Conservation (phyloP, 2,888 invertebrate genomes). For the Nycteola revayana region DNA sequence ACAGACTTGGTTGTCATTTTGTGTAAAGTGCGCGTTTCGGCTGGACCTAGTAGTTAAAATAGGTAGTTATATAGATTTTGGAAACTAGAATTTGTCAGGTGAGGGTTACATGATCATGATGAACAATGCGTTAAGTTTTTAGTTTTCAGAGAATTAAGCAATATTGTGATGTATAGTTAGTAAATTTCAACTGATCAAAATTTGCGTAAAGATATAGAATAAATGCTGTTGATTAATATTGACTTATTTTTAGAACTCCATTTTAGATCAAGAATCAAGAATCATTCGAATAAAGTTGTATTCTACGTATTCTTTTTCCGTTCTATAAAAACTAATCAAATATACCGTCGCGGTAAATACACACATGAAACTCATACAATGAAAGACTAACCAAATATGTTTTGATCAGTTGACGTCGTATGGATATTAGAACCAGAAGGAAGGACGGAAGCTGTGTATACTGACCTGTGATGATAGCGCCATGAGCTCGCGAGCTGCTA, state of each 20-base stretch:
- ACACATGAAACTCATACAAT: too few relatives aligned
- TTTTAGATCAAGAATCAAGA: too few relatives aligned
- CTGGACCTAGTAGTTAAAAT: slow-evolving; percentile 84
- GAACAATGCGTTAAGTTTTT: slow-evolving; percentile 41
- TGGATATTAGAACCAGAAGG: slow-evolving; percentile 47
- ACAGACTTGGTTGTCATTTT: slow-evolving; percentile 84
- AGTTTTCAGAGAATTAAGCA: slow-evolving; percentile 30
- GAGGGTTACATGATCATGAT: slow-evolving; percentile 40
- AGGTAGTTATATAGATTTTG: slow-evolving; percentile 60
- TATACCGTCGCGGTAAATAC: too few relatives aligned
- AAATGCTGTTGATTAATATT: too few relatives aligned
- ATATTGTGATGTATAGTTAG: slow-evolving; percentile 17
- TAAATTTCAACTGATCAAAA: slow-evolving; percentile 11
- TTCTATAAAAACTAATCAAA: too few relatives aligned
- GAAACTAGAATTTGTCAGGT: slow-evolving; percentile 29
- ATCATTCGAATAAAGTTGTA: too few relatives aligned
- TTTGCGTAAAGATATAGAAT: too few relatives aligned
- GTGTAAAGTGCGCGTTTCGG: slow-evolving; percentile 85
- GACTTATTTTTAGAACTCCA: too few relatives aligned
- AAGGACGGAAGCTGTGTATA: slow-evolving; percentile 63
- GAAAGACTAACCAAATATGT: too few relatives aligned
- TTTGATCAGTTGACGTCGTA: slow-evolving; percentile 12
- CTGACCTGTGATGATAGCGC: slow-evolving; percentile 85
- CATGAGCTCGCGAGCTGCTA: slow-evolving; percentile 84
- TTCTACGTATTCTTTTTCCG: too few relatives aligned